phyloP scores from a whole-genome alignment of 1,140 invertebrate genomes.

The Eubasilissa regina region DNA sequence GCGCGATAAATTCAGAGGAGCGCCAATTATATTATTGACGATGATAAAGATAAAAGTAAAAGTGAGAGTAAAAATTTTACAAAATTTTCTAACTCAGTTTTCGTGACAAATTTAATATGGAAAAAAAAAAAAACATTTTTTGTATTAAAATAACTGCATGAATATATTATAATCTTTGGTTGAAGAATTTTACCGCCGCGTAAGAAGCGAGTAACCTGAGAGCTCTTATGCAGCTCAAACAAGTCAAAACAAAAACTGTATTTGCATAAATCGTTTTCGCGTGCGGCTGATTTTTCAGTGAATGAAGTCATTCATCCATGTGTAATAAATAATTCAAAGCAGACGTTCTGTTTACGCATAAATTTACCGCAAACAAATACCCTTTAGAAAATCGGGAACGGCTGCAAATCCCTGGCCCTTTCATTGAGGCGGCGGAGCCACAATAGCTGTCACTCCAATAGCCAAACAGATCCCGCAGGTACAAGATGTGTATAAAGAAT shows the following conservation, averaged over 20 bases:
- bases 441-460: slow-evolving; percentile 35
- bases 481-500: background rate
- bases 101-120: too few relatives aligned
- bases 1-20: too few relatives aligned
- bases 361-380: slow-evolving; percentile 43
- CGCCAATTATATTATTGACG: too few relatives aligned
- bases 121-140: too few relatives aligned
- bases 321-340: slow-evolving; percentile 41
- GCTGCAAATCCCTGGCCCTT: slow-evolving; percentile 17
- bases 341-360: slow-evolving; percentile 43
- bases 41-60: too few relatives aligned
- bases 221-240: slow-evolving; percentile 18
- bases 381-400: slow-evolving; percentile 25
- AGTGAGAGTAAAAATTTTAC: too few relatives aligned
- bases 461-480: slow-evolving; percentile 9
- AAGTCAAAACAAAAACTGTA: slow-evolving; percentile 20
- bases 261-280: slow-evolving; percentile 42
- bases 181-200: too few relatives aligned
- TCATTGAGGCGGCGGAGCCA: slow-evolving; percentile 9
- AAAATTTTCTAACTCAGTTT: too few relatives aligned
- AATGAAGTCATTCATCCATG: slow-evolving; percentile 41
- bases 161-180: too few relatives aligned
- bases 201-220: background rate
- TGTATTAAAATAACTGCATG: too few relatives aligned
- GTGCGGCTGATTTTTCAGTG: slow-evolving; percentile 21